Base-by-base conservation (phyloP, 1,140 invertebrate genomes). In the Panagrolaimus sp. region DNA sequence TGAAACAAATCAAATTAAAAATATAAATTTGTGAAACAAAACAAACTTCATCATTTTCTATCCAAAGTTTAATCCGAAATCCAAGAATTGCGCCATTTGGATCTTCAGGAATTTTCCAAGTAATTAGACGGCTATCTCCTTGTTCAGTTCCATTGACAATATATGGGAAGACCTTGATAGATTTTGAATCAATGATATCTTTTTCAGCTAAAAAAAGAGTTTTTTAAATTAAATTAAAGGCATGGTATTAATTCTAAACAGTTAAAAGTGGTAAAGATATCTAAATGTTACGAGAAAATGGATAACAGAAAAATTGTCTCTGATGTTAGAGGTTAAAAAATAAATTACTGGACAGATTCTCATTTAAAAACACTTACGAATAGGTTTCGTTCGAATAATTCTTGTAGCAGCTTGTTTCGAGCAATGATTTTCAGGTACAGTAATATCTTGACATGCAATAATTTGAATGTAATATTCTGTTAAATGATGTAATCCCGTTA, bases 401-500 rank as follows among this genome's bases (percentile, higher is more conserved):
- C n/a, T 42, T 1, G 42, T 44, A 46, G 45, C 42, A 43, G 66
- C 48, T 25, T 31, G 67, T 38, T 38, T 38, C 2, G 31, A 38
- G 7, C 31, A 38, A 38, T 38, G 7, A 4, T 38, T 38, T 71
- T 76, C 78, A 7, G 31, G 31, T 38, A 38, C 31, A 31, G 74
- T 76, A 11, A 66, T 47, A 69, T 80, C 70, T 57, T 81, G 73
- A 70, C 76, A 78, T 5, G 73, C 75, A 48, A 46, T 27, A 79
- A 65, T 70, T 66, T 25, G 9, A 71, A 87, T 85, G 27, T 78
- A 83, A 69, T 87, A 88, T 66, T 84, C 79, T 27, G 84, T 81
- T 70, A 82, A 87, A 74, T 87, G 87, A 31, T 78, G 78, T 9
- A 87, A 78, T 47, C 82, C 82, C 13, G 74, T 74, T 1, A 87